Percentiles rank a stretch among this genome's conserved stretches.
phyloP scores from a whole-genome alignment of 2,888 invertebrate species.

The Andrena bicolor region DNA sequence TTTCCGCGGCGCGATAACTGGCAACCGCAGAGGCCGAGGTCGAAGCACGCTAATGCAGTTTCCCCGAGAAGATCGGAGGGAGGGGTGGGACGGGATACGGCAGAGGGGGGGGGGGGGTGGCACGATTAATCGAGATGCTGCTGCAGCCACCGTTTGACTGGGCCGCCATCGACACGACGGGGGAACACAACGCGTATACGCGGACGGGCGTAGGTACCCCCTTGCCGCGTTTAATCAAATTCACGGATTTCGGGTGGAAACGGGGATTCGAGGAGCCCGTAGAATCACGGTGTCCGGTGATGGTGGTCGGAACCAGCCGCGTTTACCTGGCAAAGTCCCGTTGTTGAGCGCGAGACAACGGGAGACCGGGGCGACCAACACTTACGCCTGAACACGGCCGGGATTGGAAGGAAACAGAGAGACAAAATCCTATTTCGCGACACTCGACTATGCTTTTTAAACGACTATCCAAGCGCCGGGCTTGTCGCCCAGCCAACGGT shows the following conservation, averaged over 20 bases:
- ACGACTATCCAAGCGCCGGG: slow-evolving; percentile 19
- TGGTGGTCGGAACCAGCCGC: slow-evolving; percentile 30
- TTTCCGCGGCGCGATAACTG: slow-evolving; percentile 26
- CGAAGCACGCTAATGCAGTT: slow-evolving; percentile 4
- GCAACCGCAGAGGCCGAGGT: slow-evolving; percentile 5
- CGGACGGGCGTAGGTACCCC: neutral
- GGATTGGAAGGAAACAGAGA: slow-evolving; percentile 28
- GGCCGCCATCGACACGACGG: neutral
- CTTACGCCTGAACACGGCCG: neutral
- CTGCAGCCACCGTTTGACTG: slow-evolving; percentile 20
- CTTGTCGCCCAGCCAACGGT: slow-evolving; percentile 29
- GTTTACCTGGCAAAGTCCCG: slow-evolving; percentile 58
- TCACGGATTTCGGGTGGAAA: slow-evolving; percentile 31
- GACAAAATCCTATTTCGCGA: slow-evolving; percentile 32
- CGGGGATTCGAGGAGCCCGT: slow-evolving; percentile 23
- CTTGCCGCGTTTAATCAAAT: slow-evolving; percentile 55
- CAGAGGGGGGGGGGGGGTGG: neutral
- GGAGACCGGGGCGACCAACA: neutral
- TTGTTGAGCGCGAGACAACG: neutral
- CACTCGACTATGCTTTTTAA: slow-evolving; percentile 48
- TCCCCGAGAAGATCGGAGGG: neutral
- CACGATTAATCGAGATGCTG: slow-evolving; percentile 51
- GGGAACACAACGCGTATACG: neutral
- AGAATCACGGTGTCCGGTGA: slow-evolving; percentile 25
- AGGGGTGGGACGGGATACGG: too few relatives aligned